A percentile compares a stretch with the other conserved stretches of the same genome.
Evolutionary conservation across 1,140 invertebrate species (phyloP).

Genomic region (Saxidomus purpurata): DNA sequence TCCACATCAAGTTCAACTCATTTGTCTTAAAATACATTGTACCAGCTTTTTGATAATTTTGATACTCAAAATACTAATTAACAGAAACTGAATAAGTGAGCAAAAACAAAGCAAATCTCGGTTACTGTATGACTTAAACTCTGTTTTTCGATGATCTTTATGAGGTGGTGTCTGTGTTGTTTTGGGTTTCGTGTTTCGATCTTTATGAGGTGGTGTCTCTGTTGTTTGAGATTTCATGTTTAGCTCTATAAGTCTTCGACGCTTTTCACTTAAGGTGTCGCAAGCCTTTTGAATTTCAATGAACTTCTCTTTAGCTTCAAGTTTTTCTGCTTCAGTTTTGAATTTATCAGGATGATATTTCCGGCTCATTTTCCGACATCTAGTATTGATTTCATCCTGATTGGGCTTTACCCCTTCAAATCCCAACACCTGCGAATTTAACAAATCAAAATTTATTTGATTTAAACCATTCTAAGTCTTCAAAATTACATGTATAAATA

Average conservation of each 20-base stretch:
- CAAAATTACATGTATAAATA: too few species aligned
- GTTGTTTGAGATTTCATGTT: constrained; percentile 55
- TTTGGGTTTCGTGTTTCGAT: constrained; percentile 56
- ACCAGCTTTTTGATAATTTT: too few species aligned
- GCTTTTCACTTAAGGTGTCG: constrained; percentile 94
- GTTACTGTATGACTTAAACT: too few species aligned
- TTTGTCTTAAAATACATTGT: too few species aligned
- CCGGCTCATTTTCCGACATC: constrained; percentile 93
- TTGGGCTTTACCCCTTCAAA: constrained; percentile 90
- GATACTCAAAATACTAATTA: too few species aligned
- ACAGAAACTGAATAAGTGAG: too few species aligned
- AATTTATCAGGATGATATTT: constrained; percentile 97
- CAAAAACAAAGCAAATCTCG: too few species aligned
- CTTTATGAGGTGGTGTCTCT: not conserved
- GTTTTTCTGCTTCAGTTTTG: constrained; percentile 88
- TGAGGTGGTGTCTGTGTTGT: not conserved
- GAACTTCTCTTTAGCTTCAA: constrained; percentile 93
- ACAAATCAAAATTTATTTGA: too few species aligned
- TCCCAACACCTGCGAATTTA: constrained; percentile 90
- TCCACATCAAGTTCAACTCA: too few species aligned
- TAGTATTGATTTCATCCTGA: constrained; percentile 94
- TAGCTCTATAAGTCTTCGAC: constrained; percentile 82
- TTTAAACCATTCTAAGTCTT: too few species aligned
- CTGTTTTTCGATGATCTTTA: too few species aligned
- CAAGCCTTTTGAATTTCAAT: constrained; percentile 98